Evolutionary conservation across 2,888 invertebrate species (phyloP), one percentile per base, ranked within the genome.

Genomic region (Tetragnatha montana): DNA sequence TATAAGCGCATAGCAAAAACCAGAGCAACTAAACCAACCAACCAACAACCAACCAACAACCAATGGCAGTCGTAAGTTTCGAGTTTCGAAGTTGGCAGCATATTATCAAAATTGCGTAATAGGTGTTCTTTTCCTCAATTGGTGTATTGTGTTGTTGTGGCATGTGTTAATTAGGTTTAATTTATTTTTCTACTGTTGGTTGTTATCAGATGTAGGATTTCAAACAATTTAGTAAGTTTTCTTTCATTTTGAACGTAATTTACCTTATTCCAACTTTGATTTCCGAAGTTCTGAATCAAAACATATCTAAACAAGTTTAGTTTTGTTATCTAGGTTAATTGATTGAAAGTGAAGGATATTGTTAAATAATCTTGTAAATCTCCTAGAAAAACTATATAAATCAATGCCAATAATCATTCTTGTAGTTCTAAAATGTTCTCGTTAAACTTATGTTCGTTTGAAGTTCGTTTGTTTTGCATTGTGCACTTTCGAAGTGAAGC

Each of bases 101-200:
- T 8, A 12, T 2, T 12, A 60, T 49, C n/a, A n/a, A 76, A 49
- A 76, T 76, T 76, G 76, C 76, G 76, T 76, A 76, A 76, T 76
- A 76, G 21, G 21, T 76, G 76, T 76, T 76, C 76, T 82, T 81
- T 80, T 69, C 82, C 82, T 82, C 82, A 51, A 60, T 82, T 82
- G 82, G 73, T 74, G 51, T 73, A 82, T 82, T 82, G 74, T 82
- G 82, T 82, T 80, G 80, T 69, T 84, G 83, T 84, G 83, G 83
- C 83, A 84, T 84, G 75, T 84, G 76, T 84, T 84, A 84, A 84
- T 84, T 84, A 84, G 73, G 83, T 84, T 84, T 69, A 74, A 74
- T 76, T 75, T 68, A 69, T 60, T 80, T 76, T 51, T 84, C 68
- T 68, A 76, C 69, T 69, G 50, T 82, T 81, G 35, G 35, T 68